phyloP scores from a whole-genome alignment of 2,797 vertebrate genomes.

The Enteromius argenteus region DNA sequence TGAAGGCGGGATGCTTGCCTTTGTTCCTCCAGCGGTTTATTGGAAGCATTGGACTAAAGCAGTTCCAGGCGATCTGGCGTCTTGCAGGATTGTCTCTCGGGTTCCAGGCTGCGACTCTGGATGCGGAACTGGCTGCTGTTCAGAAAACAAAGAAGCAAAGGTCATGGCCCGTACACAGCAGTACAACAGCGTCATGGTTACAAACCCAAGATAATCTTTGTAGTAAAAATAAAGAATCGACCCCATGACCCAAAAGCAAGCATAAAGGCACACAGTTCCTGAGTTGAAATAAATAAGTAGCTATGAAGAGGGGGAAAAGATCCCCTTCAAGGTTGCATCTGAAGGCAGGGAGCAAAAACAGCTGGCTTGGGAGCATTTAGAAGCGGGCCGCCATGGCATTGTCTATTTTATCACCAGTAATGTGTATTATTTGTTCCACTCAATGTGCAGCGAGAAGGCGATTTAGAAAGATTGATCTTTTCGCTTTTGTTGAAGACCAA shows the following conservation, averaged over 20 bases:
- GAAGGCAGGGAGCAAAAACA: slow-evolving; percentile 52
- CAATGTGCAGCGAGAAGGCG: slow-evolving; percentile 54
- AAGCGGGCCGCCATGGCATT: slow-evolving; percentile 36
- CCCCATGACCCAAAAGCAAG: slow-evolving; percentile 20
- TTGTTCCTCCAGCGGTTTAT: slow-evolving; percentile 52
- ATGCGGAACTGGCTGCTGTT: slow-evolving; percentile 30
- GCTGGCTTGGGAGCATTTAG: slow-evolving; percentile 56
- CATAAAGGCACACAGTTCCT: neutral
- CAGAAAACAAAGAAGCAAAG: slow-evolving; percentile 34
- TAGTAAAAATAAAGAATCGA: neutral
- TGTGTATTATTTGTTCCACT: slow-evolving; percentile 62
- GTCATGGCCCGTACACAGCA: neutral
- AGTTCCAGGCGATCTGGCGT: slow-evolving; percentile 51
- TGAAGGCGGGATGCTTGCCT: slow-evolving; percentile 50
- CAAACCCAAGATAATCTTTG: slow-evolving; percentile 21
- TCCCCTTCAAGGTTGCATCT: slow-evolving; percentile 36
- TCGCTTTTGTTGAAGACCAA: slow-evolving; percentile 54
- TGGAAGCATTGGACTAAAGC: slow-evolving; percentile 52
- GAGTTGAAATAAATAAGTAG: slow-evolving; percentile 17
- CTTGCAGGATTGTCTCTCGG: slow-evolving; percentile 35
- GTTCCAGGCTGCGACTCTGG: slow-evolving; percentile 35
- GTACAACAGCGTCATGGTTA: neutral
- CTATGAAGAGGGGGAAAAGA: slow-evolving; percentile 26
- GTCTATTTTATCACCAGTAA: slow-evolving; percentile 55
- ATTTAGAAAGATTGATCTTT: slow-evolving; percentile 60